These are phyloP conservation scores for Chironomus riparius DNA, from an alignment of 2,888 invertebrate genomes.

Conservation along the genomic window DNA sequence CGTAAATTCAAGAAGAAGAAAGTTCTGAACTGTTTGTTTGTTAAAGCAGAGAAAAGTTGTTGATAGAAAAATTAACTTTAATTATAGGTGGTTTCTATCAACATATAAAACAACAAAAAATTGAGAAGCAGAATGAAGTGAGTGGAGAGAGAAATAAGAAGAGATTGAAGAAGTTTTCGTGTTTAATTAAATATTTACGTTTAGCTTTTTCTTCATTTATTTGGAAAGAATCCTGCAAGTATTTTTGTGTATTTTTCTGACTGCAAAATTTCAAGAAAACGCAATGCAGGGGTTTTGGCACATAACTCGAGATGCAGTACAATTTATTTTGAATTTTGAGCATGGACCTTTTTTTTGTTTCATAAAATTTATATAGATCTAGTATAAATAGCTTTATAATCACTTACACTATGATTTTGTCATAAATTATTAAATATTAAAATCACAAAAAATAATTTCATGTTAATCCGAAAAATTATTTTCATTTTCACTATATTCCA, in stretches of 20 bases:
- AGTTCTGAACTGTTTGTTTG: conserved; percentile 16
- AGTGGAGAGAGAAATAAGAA: background rate
- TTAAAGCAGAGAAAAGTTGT: conserved; percentile 24
- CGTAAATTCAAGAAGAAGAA: background rate
- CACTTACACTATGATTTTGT: too few species aligned
- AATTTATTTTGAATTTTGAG: too few species aligned
- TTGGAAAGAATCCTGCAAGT: background rate
- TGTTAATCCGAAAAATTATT: background rate
- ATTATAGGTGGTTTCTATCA: conserved; percentile 26
- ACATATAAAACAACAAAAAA: background rate
- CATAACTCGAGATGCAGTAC: too few species aligned
- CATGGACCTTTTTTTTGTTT: too few species aligned
- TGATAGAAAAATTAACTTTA: conserved; percentile 26
- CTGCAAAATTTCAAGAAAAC: background rate
- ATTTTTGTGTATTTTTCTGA: background rate
- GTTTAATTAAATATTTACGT: conserved; percentile 17
- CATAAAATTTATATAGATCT: too few species aligned
- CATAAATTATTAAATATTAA: too few species aligned
- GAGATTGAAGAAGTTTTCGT: background rate
- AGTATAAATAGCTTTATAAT: too few species aligned
- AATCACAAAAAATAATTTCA: too few species aligned
- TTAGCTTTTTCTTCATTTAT: background rate
- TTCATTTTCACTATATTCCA: background rate
- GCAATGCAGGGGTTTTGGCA: background rate
- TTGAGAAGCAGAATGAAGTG: background rate